Base-by-base conservation (phyloP, 2,888 invertebrate genomes). In the Petrolisthes cinctipes region DNA sequence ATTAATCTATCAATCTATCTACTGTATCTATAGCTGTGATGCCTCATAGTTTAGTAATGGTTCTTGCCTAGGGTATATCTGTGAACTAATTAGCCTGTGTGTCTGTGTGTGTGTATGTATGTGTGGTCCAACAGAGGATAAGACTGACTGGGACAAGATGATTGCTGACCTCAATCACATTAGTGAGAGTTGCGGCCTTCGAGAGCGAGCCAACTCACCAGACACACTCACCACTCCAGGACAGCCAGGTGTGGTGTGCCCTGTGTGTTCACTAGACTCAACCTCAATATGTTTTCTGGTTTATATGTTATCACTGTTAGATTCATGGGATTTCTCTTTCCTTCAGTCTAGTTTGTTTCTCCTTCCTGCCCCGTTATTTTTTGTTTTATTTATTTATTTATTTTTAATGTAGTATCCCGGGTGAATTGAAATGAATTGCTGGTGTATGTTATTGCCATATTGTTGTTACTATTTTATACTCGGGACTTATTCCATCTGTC, bases 61-160 rank as follows among this genome's bases (percentile, higher is more conserved):
- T 37, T 37, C 37, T 37, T 37, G 2, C 0, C 0, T 37, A 37
- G 37, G 37, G 37, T 61, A 61, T 4, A 17, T 4, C 66, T 61
- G 66, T 14, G 66, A 61, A 17, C 66, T 17, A 61, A 61, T 61
- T 61, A 17, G 61, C 61, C 61, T 61, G 61, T 61, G 11, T 61
- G 61, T 61, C 2, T 61, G 61, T 17, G 81, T 73, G 81, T 73
- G 81, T 86, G 86, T 86, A 4, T n/a, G 14, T 80, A 37, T 83
- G 82, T 80, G 51, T 83, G 82, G 88, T 61, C 68, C 78, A 61
- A 75, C 86, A 89, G 88, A 88, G 81, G 88, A 88, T 83, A 86
- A 87, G 51, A 89, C 90, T 5, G 90, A 90, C 84, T 90, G 90
- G 90, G 90, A 90, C 85, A 89, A 89, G 84, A 90, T 90, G 90